Evolutionary conservation across 2,113 vertebrate species (phyloP).

Genomic region (Grammomys surdaster): DNA sequence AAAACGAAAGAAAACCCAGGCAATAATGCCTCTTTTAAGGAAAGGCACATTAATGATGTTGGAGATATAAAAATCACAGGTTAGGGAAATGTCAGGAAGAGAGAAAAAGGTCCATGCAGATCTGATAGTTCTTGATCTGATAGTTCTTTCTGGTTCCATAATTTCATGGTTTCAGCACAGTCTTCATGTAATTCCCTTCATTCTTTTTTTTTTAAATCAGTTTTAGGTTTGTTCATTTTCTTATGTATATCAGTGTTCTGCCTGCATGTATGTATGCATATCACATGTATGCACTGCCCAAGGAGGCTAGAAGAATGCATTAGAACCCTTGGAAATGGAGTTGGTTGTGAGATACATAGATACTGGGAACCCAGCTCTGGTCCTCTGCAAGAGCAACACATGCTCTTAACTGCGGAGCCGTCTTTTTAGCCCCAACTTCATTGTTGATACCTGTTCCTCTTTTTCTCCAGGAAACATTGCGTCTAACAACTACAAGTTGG

Average conservation of each 20-base stretch:
- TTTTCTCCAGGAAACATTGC: neutral
- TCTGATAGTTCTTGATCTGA: conserved; percentile 4
- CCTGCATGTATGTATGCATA: neutral
- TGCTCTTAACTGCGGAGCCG: neutral
- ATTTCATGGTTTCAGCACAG: neutral
- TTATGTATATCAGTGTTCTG: neutral
- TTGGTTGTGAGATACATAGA: neutral
- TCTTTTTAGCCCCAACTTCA: neutral
- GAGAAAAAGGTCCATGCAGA: neutral
- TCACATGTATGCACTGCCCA: neutral
- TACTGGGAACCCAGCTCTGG: neutral
- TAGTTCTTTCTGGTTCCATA: neutral
- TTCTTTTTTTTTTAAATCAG: neutral
- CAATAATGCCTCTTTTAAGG: neutral
- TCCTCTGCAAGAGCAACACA: neutral
- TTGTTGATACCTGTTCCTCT: neutral
- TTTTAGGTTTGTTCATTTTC: neutral
- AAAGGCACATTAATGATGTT: neutral
- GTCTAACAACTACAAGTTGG: neutral
- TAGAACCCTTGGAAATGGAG: neutral
- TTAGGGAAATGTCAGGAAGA: neutral
- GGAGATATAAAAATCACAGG: neutral
- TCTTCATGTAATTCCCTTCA: neutral
- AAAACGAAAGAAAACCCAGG: neutral
- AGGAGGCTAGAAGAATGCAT: neutral